Base-by-base conservation (phyloP, 1,140 invertebrate genomes). In the Drosophila insularis region DNA sequence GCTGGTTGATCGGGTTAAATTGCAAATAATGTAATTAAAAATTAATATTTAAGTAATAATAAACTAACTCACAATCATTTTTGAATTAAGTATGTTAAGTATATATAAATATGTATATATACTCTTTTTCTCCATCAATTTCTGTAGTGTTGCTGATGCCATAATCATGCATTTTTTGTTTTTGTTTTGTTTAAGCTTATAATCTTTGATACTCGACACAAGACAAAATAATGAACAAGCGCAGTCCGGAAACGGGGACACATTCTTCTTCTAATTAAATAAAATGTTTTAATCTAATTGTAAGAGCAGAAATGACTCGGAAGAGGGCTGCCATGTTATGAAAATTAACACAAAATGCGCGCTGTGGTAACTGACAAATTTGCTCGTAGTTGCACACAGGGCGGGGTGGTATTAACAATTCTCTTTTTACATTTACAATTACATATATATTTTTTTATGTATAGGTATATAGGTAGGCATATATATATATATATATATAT, bases 21-120 rank as follows among this genome's bases (percentile, higher is more conserved):
- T 84, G 80, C 84, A 89, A 89, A 89, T 89, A 89, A 89, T 89
- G 85, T 84, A 89, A 89, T 89, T 77, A 82, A 89, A 59, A 77
- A 87, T 84, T 89, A 89, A 89, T 89, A 89, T 89, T 89, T 89
- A 89, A 84, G 71, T 89, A 80, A 89, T 87, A 89, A 89, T 89
- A 89, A 89, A 89, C 84, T 89, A 89, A 89, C 74, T 89, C 80
- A 89, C 84, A 89, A 89, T 86, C 84, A 87, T 86, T 86, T 86
- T 86, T 86, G 79, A 86, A 87, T 86, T 89, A 89, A 86, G 85
- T 87, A 76, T 79, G 58, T 73, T 56, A 54, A 71, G 80, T 84
- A 76, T 84, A 85, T 68, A 61, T 53, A n/a, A n/a, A 58, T 53
- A 63, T 58, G 27, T 46, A 73, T 86, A 86, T 74, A 80, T 65